Evolutionary conservation across 2,797 vertebrate species (phyloP), one percentile per base, ranked within the genome.

Genomic region (Siniperca undulata): DNA sequence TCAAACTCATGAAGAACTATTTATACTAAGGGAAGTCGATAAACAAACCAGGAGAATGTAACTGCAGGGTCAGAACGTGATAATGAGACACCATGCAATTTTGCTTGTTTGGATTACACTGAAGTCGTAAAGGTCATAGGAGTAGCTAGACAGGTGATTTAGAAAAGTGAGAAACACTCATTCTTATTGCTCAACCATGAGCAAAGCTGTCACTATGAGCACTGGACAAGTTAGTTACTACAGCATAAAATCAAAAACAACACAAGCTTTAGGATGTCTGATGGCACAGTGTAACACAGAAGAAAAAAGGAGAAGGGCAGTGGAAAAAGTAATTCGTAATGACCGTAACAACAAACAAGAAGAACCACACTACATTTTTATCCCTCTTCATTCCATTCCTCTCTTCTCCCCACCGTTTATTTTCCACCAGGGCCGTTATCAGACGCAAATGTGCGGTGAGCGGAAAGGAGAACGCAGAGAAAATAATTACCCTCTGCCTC

Each of bases 401-500:
- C 66, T 70, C 68, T 71, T 85, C 70, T 83, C 70, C 84, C 78
- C 65, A 71, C 70, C 60, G 71, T 88, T 93, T 86, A 85, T 86
- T 90, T 88, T 90, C 88, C 85, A 93, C 89, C 78, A 56, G 80
- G 82, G 81, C 87, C 74, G 85, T 91, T 93, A 94, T 95, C 93
- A 91, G 90, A 92, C 86, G 78, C 75, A 83, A 91, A 87, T 91
- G 92, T 90, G 84, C 80, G 86, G 88, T 81, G 88, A 92, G 89
- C 77, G 74, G 87, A 90, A 92, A 93, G 88, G 87, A 81, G 86
- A 94, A 90, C 72, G 85, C 82, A 81, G 91, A 83, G 91, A 94
- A 95, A 94, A 95, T 95, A 95, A 95, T 95, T 94, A 95, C 94
- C 93, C 94, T 95, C 93, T 93, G 92, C 94, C 92, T 94, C 93